Conservation (phyloP, 2,888 invertebrate genomes). For the Lycophotia porphyrea region DNA sequence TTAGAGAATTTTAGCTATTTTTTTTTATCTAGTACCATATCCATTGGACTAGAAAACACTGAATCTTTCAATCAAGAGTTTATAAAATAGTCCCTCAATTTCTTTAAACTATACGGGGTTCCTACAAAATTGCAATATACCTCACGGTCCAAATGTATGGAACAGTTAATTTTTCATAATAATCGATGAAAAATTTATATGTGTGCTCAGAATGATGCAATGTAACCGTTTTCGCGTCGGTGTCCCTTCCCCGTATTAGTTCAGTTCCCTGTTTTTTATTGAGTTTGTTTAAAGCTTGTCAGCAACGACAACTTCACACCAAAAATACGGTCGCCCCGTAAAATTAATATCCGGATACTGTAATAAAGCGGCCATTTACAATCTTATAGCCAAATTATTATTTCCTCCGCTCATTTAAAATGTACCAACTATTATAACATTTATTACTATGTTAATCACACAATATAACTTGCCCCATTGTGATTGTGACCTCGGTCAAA, state of each 20-base stretch:
- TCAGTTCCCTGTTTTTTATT: not conserved
- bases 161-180: no score
- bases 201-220: no score
- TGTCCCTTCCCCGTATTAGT: no score
- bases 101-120: not conserved
- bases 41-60: no score
- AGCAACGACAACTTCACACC: slow-evolving; percentile 5
- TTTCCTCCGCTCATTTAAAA: slow-evolving; percentile 54
- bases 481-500: slow-evolving; percentile 52
- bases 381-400: slow-evolving; percentile 50
- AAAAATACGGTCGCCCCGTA: slow-evolving; percentile 27
- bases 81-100: not conserved
- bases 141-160: no score
- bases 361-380: slow-evolving; percentile 49
- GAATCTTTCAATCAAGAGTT: no score
- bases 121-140: no score
- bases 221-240: no score
- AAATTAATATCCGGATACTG: slow-evolving; percentile 55
- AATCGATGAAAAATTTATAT: no score
- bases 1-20: no score
- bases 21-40: no score
- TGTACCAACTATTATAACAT: slow-evolving; percentile 36
- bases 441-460: slow-evolving; percentile 39
- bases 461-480: slow-evolving; percentile 21
- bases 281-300: slow-evolving; percentile 25